Evolutionary conservation across 2,797 vertebrate genomes (phyloP).

Genomic region (Heterohyrax brucei): DNA sequence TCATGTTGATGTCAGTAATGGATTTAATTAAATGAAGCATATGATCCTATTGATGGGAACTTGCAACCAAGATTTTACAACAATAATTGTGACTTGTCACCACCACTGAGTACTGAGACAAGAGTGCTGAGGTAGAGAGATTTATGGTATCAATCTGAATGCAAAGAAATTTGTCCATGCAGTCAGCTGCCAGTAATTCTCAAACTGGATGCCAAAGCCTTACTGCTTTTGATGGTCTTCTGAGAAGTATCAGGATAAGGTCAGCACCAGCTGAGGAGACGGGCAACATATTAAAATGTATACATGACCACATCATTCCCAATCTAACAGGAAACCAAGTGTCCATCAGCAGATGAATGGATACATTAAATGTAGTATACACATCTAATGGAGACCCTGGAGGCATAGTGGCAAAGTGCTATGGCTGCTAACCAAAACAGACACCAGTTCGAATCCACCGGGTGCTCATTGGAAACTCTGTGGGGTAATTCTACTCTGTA

Average conservation of each 20-base stretch:
- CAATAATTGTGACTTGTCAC: conserved; percentile 35
- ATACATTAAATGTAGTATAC: neutral
- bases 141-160: neutral
- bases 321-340: neutral
- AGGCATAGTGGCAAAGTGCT: too few relatives aligned
- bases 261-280: neutral
- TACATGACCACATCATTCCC: neutral
- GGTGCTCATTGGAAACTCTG: too few relatives aligned
- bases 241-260: neutral
- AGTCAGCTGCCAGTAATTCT: neutral
- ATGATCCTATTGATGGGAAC: conserved; percentile 33
- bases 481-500: too few relatives aligned
- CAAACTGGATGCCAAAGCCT: neutral
- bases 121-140: conserved; percentile 11
- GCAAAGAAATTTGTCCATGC: neutral
- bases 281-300: neutral
- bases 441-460: too few relatives aligned
- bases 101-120: neutral
- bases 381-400: neutral
- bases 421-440: too few relatives aligned
- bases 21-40: conserved; percentile 54
- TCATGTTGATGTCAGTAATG: neutral
- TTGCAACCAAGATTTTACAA: conserved; percentile 11
- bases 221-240: neutral
- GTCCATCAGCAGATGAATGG: neutral